Conservation (phyloP, 2,797 vertebrate genomes). For the Odontamblyopus lacepedii region DNA sequence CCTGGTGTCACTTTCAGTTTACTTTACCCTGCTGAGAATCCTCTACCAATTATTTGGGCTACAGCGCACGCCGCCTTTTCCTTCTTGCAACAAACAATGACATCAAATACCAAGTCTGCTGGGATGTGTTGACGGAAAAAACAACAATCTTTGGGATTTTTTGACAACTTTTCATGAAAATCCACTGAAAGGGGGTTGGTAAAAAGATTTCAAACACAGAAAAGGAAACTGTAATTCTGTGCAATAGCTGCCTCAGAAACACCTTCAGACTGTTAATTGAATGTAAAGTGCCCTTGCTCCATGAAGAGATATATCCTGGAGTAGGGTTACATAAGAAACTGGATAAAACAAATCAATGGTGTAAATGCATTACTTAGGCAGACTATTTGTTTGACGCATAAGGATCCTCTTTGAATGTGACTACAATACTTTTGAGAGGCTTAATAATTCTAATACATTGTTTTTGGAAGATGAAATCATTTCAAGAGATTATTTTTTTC, state of each 20-base stretch:
- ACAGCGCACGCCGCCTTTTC: slow-evolving; percentile 46
- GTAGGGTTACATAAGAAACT: slow-evolving; percentile 63
- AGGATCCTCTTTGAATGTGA: not conserved
- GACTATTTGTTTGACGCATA: slow-evolving; percentile 63
- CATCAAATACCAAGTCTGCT: slow-evolving; percentile 58
- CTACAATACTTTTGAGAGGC: not conserved
- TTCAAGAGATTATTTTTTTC: not conserved
- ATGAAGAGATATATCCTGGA: slow-evolving; percentile 61
- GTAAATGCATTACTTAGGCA: slow-evolving; percentile 61
- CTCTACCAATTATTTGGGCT: slow-evolving; percentile 70
- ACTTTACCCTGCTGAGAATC: slow-evolving; percentile 74
- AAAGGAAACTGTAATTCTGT: slow-evolving; percentile 3
- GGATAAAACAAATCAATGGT: slow-evolving; percentile 64
- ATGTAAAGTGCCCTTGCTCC: slow-evolving; percentile 39
- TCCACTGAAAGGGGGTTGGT: not conserved
- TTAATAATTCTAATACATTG: not conserved
- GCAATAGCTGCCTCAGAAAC: slow-evolving; percentile 26
- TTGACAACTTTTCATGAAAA: slow-evolving; percentile 51
- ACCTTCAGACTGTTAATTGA: slow-evolving; percentile 47
- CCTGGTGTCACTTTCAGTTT: slow-evolving; percentile 74
- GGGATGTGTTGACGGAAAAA: slow-evolving; percentile 43
- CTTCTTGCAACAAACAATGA: slow-evolving; percentile 56
- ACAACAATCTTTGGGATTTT: slow-evolving; percentile 31
- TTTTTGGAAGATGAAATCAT: not conserved
- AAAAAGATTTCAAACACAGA: slow-evolving; percentile 35